Base-by-base conservation (phyloP, 2,113 vertebrate genomes). In the Dipodomys merriami region DNA sequence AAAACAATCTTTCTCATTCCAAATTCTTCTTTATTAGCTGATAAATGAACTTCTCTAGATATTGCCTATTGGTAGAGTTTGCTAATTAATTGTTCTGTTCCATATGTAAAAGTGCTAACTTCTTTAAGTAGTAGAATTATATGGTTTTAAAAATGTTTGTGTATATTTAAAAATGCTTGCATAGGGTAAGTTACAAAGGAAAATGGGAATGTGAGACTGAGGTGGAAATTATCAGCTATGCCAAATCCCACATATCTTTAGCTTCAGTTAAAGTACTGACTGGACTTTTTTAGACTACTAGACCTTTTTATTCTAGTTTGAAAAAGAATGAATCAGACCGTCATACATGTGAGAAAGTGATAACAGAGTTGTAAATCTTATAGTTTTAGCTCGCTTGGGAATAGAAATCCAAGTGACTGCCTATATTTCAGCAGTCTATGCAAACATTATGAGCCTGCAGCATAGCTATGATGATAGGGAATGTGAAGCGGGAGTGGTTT, bases 291-390 rank as follows among this genome's bases (percentile, higher is more conserved):
- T 57, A 85, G 8, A 57, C 39, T 91, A 64, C 6, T 33, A 71
- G 16, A 39, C 35, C 62, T 35, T n/a, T 83, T 81, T 92, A 23
- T 88, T 74, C 62, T 22, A 22, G 3, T 93, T 91, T 91, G 76
- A 92, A 94, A 96, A 93, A 29, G 30, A 62, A 81, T 68, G 44
- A 90, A 79, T 85, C 64, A 82, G 15, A 64, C 62, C 74, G 67
- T 46, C 77, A 25, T 86, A 71, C 19, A 82, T 69, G 3, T 71
- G 18, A 73, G 11, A 91, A 86, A 77, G 13, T 78, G 19, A 68
- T 39, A 65, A 57, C 25, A 39, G 78, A 49, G 81, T 69, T 83
- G 65, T 9, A 30, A 29, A 87, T 72, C 79, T 91, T 95, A 5
- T n/a, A 60, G 60, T 49, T 85, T 91, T 89, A 27, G 15, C 18